Conservation (phyloP, 2,797 vertebrate genomes). For the Eulemur mongoz region DNA sequence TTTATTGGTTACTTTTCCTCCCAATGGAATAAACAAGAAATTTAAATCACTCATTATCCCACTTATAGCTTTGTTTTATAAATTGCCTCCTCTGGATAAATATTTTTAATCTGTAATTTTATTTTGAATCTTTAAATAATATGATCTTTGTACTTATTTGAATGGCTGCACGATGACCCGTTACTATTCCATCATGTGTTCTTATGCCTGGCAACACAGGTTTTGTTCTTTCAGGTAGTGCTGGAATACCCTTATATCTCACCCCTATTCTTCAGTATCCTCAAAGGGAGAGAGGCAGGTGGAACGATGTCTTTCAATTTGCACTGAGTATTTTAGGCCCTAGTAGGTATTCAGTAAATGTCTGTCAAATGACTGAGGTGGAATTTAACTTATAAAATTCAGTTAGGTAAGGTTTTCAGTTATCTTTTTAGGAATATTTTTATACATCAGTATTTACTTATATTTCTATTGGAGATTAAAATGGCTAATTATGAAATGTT, state of each 20-base stretch:
- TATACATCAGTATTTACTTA: background rate
- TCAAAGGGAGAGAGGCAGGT: background rate
- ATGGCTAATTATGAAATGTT: background rate
- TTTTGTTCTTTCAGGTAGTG: background rate
- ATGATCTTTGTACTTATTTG: background rate
- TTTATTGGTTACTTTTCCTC: background rate
- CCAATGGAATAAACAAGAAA: background rate
- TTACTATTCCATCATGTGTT: background rate
- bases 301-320: background rate
- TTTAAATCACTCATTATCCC: background rate
- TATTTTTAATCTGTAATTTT: background rate
- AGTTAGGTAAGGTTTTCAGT: background rate
- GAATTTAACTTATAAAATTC: background rate
- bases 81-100: background rate
- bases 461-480: background rate
- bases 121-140: background rate
- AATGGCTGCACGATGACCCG: background rate
- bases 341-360: background rate
- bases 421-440: background rate
- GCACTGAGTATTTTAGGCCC: background rate
- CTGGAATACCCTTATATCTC: background rate
- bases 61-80: background rate
- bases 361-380: background rate
- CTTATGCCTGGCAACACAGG: background rate
- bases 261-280: background rate